Evolutionary conservation across 1,140 invertebrate genomes (phyloP).

Genomic region (Pseudomyrmex pallidus): DNA sequence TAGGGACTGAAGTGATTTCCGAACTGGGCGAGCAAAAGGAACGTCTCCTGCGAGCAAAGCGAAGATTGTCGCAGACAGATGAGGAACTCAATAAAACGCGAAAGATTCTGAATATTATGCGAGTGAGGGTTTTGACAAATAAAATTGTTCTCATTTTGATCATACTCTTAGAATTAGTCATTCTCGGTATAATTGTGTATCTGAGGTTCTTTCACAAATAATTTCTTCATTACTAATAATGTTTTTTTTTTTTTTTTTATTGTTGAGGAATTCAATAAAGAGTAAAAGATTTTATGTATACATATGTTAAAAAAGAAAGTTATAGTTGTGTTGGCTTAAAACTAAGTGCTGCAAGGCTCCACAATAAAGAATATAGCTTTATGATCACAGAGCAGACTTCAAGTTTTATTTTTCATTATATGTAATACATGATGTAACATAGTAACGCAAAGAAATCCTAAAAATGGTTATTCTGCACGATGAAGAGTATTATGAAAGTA

Average conservation of each 20-base stretch:
- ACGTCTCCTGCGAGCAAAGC: constrained; percentile 87
- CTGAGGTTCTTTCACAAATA: constrained; percentile 85
- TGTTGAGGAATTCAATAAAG: background rate
- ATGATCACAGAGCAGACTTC: background rate
- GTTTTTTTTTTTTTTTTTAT: background rate
- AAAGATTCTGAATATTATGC: constrained; percentile 88
- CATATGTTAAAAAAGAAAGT: background rate
- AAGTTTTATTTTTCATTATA: background rate
- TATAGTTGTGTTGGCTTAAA: background rate
- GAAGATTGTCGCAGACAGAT: constrained; percentile 88
- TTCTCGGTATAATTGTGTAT: constrained; percentile 87
- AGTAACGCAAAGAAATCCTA: background rate
- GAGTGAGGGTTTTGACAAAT: constrained; percentile 88
- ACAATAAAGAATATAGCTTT: constrained; percentile 8
- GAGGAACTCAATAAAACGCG: constrained; percentile 86
- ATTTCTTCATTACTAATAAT: background rate
- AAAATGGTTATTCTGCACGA: constrained; percentile 79
- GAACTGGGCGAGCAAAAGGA: constrained; percentile 89
- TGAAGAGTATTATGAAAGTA: constrained; percentile 77
- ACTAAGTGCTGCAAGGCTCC: background rate
- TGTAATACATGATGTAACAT: background rate
- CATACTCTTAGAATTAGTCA: constrained; percentile 88
- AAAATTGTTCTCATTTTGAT: constrained; percentile 89
- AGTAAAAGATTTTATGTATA: background rate
- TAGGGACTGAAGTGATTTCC: constrained; percentile 91